Percentiles rank a stretch among this genome's conserved stretches.
Conservation (phyloP, 2,888 invertebrate genomes). For the Mesorhabditis belari region DNA sequence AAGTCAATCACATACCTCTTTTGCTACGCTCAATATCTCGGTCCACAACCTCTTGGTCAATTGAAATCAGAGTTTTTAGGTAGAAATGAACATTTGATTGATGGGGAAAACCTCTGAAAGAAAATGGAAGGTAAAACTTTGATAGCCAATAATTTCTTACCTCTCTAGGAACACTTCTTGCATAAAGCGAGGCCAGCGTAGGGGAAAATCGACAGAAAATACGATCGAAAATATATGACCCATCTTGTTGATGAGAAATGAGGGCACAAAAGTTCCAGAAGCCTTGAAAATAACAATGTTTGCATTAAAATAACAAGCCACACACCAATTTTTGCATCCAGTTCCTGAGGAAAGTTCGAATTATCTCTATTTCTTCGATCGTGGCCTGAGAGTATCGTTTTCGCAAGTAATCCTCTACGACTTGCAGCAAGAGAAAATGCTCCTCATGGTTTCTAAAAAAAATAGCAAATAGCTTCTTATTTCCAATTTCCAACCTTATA, state of each 20-base stretch:
- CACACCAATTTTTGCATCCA: conserved; percentile 18
- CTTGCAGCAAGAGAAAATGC: conserved; percentile 57
- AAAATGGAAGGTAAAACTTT: background rate
- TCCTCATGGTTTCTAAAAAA: conserved; percentile 40
- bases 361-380: conserved; percentile 7
- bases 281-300: background rate
- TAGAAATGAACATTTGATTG: conserved; percentile 56
- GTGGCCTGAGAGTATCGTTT: conserved; percentile 13
- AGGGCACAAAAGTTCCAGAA: conserved; percentile 4
- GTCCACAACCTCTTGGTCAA: conserved; percentile 61
- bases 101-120: conserved; percentile 9
- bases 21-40: conserved; percentile 56
- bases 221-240: conserved; percentile 60
- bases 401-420: conserved; percentile 54
- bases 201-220: conserved; percentile 60
- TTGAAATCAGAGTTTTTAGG: conserved; percentile 58
- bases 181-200: conserved; percentile 60
- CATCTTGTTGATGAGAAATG: conserved; percentile 57
- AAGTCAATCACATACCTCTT: background rate
- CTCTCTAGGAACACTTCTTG: conserved; percentile 49
- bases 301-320: background rate
- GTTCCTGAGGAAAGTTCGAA: conserved; percentile 31
- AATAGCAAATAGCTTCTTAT: background rate
- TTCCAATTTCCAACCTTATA: conserved; percentile 5
- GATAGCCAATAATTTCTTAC: background rate